Conservation (phyloP, 2,113 vertebrate genomes). For the Silurus meridionalis region DNA sequence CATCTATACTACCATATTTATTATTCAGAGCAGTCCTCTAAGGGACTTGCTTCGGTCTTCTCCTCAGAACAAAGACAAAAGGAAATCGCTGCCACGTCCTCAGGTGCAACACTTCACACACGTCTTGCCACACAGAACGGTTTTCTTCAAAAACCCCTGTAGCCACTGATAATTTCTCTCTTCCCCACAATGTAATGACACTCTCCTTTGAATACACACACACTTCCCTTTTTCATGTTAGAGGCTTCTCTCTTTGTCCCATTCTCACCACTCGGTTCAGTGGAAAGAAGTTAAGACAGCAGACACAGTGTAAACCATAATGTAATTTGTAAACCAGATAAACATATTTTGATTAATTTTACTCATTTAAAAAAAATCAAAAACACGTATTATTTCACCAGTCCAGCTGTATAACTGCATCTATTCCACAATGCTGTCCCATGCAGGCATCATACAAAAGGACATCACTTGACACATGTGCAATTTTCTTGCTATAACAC, state of each 20-base stretch:
- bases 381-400: neutral
- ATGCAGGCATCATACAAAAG: too few relatives aligned
- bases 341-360: neutral
- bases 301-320: neutral
- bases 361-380: neutral
- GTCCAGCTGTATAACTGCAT: neutral
- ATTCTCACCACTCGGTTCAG: neutral
- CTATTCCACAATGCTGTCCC: neutral
- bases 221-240: slow-evolving; percentile 19
- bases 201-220: slow-evolving; percentile 33
- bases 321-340: neutral
- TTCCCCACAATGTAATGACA: slow-evolving; percentile 3
- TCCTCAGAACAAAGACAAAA: slow-evolving; percentile 20
- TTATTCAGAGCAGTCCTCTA: slow-evolving; percentile 3
- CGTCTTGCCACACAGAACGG: slow-evolving; percentile 5
- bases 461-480: neutral
- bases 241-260: neutral
- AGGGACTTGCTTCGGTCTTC: neutral
- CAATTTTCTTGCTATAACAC: neutral
- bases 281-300: too few relatives aligned
- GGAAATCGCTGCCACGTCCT: slow-evolving; percentile 27
- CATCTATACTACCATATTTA: neutral
- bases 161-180: slow-evolving; percentile 10
- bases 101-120: slow-evolving; percentile 41
- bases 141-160: slow-evolving; percentile 28